Base-by-base conservation (phyloP, 2,113 vertebrate species). In the Chloropsis cyanopogon region DNA sequence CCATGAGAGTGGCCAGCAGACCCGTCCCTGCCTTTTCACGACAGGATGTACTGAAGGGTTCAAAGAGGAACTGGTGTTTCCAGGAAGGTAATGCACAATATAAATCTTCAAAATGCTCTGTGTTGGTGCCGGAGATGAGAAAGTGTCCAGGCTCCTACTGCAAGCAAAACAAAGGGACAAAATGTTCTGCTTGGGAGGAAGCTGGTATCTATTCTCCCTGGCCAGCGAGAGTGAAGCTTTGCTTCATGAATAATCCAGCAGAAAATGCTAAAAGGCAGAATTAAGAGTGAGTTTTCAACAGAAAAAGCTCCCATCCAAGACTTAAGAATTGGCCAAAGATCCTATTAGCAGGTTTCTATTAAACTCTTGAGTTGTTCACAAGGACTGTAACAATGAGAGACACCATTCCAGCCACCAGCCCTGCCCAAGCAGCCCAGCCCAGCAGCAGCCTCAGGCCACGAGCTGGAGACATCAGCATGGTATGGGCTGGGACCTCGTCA, bases 371-470 rank as follows among this genome's bases (percentile, higher is more conserved):
- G 19, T 23, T 60, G 33, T n/a, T 52, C 39, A 64, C 52, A 65
- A 64, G 54, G 22, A 28, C 37, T 75, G 33, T 23, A 31, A n/a
- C 17, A 12, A 39, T 42, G 54, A 25, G 22, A 28, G 25, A 14
- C 24, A 10, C 26, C 65, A 37, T 39, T 24, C 17, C 60, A 49
- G 46, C 33, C 22, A 19, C 57, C 26, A 16, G 29, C 37, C 52
- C 75, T 14, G 47, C 39, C 4, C 63, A 59, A 12, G 24, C 57
- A 10, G 57, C 56, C 31, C 54, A 28, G 83, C 39, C 50, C 17
- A 17, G 24, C 65, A 37, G 78, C 72, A n/a, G 33, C 14, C 12
- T 1, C 3, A 9, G 50, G 14, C 28, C 35, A 10, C 0, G 0
- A 14, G 35, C 89, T 35, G 69, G 44, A 49, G 70, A 24, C 35